Base-by-base conservation (phyloP, 2,888 invertebrate species). In the Rhodophaea formosa region DNA sequence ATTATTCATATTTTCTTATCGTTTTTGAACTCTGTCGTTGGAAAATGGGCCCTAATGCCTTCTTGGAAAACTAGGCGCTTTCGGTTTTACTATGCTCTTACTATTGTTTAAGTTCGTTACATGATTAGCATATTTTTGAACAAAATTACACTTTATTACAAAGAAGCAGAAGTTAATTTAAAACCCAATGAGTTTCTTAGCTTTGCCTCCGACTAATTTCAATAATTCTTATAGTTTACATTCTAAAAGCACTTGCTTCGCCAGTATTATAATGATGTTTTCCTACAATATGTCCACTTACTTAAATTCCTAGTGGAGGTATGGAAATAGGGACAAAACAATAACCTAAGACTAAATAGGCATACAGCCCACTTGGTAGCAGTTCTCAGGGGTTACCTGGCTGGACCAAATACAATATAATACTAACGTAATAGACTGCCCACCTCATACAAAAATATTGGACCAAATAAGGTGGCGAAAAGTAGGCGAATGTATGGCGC, bases 1-100 rank as follows among this genome's bases (percentile, higher is more conserved):
- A 67, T 63, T 77, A 79, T 81, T 82, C 79, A 77, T 75, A 75
- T 78, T 77, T 78, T 80, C 77, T 84, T 84, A 82, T 82, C 83
- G 77, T 72, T 71, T 73, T 63, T 49, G 67, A 65, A 65, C 53
- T 64, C 39, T 58, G 68, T 57, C 63, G 63, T 62, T 61, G 77
- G 74, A 79, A 80, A 75, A 74, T 63, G 68, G 64, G 59, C 68
- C 69, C 71, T 75, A 71, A 53, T 64, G 61, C 53, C 53, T 54
- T 61, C 47, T 58, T 60, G 67, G 67, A 65, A 65, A 64, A 63
- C 56, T 64, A 64, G 56, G 55, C 67, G 70, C 74, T 77, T 77
- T 77, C 75, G 66, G 67, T 74, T 74, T 75, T 23, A 23, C 23
- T 23, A 23, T 23, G 23, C 3, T 65, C 70, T 66, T 56, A 61